These are phyloP conservation scores for Zootermopsis nevadensis DNA, from an alignment of 2,888 invertebrate species.

Conservation along the genomic window DNA sequence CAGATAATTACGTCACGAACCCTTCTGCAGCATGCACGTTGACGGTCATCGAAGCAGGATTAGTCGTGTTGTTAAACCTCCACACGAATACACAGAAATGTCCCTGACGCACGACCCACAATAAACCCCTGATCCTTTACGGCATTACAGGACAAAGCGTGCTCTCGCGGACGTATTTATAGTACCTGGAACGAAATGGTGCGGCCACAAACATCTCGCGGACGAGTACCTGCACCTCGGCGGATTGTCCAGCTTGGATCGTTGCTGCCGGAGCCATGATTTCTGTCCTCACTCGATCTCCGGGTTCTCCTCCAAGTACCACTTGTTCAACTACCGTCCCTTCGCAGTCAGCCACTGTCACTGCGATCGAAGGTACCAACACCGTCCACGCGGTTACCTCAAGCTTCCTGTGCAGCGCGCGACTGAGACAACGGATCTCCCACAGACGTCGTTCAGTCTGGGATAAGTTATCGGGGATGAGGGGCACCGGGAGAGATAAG, in stretches of 20 bases:
- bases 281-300: slow-evolving; percentile 74
- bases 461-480: no score
- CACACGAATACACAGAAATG: no score
- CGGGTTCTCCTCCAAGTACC: slow-evolving; percentile 71
- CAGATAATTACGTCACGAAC: no score
- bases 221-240: slow-evolving; percentile 73
- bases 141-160: slow-evolving; percentile 51
- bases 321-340: slow-evolving; percentile 76
- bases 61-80: no score
- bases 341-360: slow-evolving; percentile 81
- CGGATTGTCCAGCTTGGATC: slow-evolving; percentile 69
- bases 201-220: slow-evolving; percentile 73
- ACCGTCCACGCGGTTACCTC: not conserved
- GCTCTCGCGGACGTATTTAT: slow-evolving; percentile 61
- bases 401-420: slow-evolving; percentile 7
- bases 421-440: not conserved
- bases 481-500: no score
- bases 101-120: no score
- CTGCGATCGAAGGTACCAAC: slow-evolving; percentile 79
- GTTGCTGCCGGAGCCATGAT: slow-evolving; percentile 81
- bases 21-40: no score
- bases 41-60: no score
- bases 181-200: slow-evolving; percentile 80
- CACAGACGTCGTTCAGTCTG: not conserved
- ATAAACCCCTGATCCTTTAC: not conserved